Evolutionary conservation across 2,113 vertebrate species (phyloP).

Genomic region (Oryzias woworae): DNA sequence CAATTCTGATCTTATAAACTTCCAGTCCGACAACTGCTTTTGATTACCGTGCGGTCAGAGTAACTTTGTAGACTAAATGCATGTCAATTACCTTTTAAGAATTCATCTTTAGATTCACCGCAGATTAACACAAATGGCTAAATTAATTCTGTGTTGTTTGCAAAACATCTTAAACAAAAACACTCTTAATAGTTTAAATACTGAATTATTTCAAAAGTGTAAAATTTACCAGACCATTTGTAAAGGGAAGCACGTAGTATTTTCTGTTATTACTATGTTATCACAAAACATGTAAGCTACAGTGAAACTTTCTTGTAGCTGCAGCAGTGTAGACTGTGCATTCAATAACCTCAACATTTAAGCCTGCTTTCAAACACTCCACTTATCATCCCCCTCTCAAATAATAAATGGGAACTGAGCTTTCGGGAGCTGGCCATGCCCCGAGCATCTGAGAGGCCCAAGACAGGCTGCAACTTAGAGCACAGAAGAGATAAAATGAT

Average conservation of each 20-base stretch:
- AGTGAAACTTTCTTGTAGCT: constrained; percentile 67
- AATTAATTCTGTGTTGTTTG: constrained; percentile 21
- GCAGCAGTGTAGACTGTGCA: constrained; percentile 72
- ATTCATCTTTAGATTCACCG: constrained; percentile 71
- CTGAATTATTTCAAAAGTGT: no score
- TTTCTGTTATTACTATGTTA: no score
- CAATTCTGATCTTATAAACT: constrained; percentile 74
- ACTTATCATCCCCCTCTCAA: constrained; percentile 69
- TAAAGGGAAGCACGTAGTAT: no score
- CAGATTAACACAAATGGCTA: constrained; percentile 71
- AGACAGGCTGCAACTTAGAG: constrained; percentile 74
- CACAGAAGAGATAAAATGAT: constrained; percentile 77
- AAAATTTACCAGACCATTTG: no score
- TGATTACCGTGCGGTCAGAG: constrained; percentile 77
- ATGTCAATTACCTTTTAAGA: constrained; percentile 79
- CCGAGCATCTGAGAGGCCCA: constrained; percentile 71
- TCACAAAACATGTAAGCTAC: constrained; percentile 24
- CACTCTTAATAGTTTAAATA: constrained; percentile 11
- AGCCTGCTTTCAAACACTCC: constrained; percentile 72
- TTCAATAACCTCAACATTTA: constrained; percentile 71
- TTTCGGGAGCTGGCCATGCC: constrained; percentile 74
- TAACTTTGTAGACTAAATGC: constrained; percentile 79
- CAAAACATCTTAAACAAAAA: constrained; percentile 21
- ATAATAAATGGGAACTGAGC: constrained; percentile 77
- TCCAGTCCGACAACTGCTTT: constrained; percentile 79